Conservation (phyloP, 2,797 vertebrate species). For the Microcaecilia unicolor region DNA sequence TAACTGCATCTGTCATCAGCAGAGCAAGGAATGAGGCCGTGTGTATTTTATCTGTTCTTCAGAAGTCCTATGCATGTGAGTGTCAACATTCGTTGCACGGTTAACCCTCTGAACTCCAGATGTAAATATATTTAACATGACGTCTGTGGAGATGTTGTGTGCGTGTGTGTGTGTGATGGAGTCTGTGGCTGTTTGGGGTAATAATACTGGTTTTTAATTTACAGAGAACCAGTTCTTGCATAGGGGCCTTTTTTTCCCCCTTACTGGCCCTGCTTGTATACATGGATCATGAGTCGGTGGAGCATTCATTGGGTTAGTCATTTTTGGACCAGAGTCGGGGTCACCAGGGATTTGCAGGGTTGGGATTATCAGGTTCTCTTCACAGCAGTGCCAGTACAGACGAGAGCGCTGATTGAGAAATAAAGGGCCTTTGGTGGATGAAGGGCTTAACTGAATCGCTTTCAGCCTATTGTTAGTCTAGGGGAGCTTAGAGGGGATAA, state of each 20-base stretch:
- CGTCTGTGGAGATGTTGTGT: too few species aligned
- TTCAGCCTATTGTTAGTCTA: slow-evolving; percentile 93
- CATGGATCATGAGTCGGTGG: slow-evolving; percentile 77
- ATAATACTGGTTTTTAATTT: slow-evolving; percentile 67
- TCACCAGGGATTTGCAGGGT: slow-evolving; percentile 65
- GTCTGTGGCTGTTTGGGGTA: slow-evolving; percentile 61
- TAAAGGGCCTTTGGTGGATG: slow-evolving; percentile 89
- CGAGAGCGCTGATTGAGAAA: slow-evolving; percentile 76
- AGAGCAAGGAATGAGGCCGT: too few species aligned
- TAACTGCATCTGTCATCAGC: too few species aligned
- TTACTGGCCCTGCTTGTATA: slow-evolving; percentile 63
- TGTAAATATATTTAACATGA: background rate
- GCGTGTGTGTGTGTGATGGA: too few species aligned
- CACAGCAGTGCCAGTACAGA: slow-evolving; percentile 63
- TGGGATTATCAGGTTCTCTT: slow-evolving; percentile 61
- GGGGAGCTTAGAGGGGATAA: slow-evolving; percentile 89
- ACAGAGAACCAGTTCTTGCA: slow-evolving; percentile 67
- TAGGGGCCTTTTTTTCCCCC: slow-evolving; percentile 68
- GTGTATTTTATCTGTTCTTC: too few species aligned
- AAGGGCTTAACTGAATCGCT: slow-evolving; percentile 93
- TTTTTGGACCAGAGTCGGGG: slow-evolving; percentile 63
- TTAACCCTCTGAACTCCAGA: background rate
- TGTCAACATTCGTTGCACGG: too few species aligned
- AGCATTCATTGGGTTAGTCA: slow-evolving; percentile 71
- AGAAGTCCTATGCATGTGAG: too few species aligned